A percentile compares a stretch with the other conserved stretches of the same genome.
phyloP scores from a whole-genome alignment of 2,113 vertebrate species.

The Pongo abelii region DNA sequence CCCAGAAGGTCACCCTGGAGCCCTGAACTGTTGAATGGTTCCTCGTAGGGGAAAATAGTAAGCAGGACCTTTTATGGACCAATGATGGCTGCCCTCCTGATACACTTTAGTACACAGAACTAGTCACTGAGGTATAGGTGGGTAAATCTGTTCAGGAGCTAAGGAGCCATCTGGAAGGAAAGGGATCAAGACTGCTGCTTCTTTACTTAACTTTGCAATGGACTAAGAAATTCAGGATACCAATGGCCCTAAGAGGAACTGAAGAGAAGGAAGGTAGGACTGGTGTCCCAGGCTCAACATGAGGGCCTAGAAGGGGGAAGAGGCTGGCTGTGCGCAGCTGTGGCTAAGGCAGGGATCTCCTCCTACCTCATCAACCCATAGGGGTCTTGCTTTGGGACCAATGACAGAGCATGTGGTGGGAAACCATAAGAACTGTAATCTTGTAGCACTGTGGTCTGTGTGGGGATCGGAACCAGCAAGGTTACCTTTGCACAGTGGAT shows the following conservation, averaged over 20 bases:
- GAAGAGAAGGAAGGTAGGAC: slow-evolving; percentile 3
- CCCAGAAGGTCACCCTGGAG: background rate
- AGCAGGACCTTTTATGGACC: background rate
- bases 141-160: background rate
- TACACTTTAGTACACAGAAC: background rate
- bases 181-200: background rate
- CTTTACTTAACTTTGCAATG: background rate
- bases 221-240: background rate
- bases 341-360: background rate
- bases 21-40: background rate
- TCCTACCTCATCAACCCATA: background rate
- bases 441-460: background rate
- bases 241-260: background rate
- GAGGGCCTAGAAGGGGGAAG: background rate
- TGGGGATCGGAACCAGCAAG: background rate
- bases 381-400: background rate
- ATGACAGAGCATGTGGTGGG: background rate
- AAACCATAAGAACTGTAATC: background rate
- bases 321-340: background rate
- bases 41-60: background rate
- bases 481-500: background rate
- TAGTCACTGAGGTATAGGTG: background rate
- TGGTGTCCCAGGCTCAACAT: background rate
- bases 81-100: background rate
- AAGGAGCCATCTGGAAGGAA: background rate